Evolutionary conservation across 2,888 invertebrate genomes (phyloP).

Genomic region (Andrena praecox): DNA sequence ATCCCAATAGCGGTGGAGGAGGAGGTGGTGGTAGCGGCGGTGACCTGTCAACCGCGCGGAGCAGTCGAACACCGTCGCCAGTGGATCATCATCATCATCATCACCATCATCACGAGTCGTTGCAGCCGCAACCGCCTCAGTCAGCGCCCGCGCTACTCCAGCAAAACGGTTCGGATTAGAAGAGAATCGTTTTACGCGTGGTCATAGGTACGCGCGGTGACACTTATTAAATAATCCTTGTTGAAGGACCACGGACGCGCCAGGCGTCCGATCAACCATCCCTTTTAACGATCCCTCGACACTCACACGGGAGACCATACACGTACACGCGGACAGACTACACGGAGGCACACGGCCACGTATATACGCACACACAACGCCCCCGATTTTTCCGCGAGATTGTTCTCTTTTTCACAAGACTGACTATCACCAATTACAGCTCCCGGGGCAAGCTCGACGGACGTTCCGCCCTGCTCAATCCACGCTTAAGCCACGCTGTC

Average conservation of each 20-base stretch:
- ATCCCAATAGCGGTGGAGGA: constrained; percentile 85
- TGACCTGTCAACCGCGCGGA: constrained; percentile 59
- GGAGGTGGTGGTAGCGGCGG: constrained; percentile 84
- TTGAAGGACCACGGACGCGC: constrained; percentile 52
- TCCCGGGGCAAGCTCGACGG: constrained; percentile 58
- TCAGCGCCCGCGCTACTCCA: constrained; percentile 89
- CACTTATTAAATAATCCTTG: constrained; percentile 45
- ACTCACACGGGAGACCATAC: constrained; percentile 22
- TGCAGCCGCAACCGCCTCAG: constrained; percentile 87
- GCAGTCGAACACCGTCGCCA: constrained; percentile 80
- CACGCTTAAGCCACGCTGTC: constrained; percentile 51
- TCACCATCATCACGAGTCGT: constrained; percentile 73
- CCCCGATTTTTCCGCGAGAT: constrained; percentile 55
- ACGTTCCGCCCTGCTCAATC: constrained; percentile 55
- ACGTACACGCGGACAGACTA: not conserved
- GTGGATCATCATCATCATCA: constrained; percentile 68
- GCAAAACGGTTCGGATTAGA: constrained; percentile 93
- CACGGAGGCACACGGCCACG: not conserved
- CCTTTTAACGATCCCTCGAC: constrained; percentile 34
- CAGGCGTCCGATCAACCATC: constrained; percentile 41
- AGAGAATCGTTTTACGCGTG: constrained; percentile 51
- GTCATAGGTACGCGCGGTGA: constrained; percentile 46
- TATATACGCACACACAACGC: not conserved
- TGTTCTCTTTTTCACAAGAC: constrained; percentile 67
- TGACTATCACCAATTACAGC: constrained; percentile 65